These are phyloP conservation scores for Bos javanicus DNA, from an alignment of 2,113 vertebrate genomes.

Conservation along the genomic window DNA sequence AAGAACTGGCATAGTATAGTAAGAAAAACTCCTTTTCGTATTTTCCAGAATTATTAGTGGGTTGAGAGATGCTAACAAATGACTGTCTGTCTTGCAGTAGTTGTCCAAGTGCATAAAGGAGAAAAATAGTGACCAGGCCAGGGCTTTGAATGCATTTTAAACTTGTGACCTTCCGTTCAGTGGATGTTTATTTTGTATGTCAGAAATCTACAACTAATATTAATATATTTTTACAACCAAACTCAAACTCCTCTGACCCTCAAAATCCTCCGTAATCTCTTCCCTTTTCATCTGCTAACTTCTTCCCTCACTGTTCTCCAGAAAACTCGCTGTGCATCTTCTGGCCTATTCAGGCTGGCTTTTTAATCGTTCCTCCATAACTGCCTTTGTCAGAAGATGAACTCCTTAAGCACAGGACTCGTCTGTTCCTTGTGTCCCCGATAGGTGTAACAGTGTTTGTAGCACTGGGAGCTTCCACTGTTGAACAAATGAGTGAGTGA, in stretches of 20 bases:
- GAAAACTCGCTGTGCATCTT: background rate
- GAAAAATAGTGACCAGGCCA: background rate
- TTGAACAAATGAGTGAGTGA: background rate
- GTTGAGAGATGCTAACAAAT: slow-evolving; percentile 3
- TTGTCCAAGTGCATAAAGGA: background rate
- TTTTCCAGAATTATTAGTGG: slow-evolving; percentile 14
- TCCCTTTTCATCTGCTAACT: background rate
- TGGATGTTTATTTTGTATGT: background rate
- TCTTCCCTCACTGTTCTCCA: background rate
- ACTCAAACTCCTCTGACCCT: background rate
- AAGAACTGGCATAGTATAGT: background rate
- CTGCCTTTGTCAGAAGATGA: background rate
- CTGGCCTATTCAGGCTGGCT: background rate
- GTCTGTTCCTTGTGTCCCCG: background rate
- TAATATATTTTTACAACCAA: background rate
- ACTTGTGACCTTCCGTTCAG: background rate
- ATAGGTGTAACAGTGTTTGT: no score
- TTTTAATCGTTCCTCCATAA: background rate
- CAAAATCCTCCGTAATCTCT: background rate
- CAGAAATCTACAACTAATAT: background rate
- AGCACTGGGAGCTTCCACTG: background rate
- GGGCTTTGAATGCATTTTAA: background rate
- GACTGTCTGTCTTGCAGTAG: background rate
- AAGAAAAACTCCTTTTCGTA: background rate
- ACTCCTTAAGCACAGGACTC: background rate